phyloP scores from a whole-genome alignment of 2,113 vertebrate species.

The Cricetomys ansorgei region DNA sequence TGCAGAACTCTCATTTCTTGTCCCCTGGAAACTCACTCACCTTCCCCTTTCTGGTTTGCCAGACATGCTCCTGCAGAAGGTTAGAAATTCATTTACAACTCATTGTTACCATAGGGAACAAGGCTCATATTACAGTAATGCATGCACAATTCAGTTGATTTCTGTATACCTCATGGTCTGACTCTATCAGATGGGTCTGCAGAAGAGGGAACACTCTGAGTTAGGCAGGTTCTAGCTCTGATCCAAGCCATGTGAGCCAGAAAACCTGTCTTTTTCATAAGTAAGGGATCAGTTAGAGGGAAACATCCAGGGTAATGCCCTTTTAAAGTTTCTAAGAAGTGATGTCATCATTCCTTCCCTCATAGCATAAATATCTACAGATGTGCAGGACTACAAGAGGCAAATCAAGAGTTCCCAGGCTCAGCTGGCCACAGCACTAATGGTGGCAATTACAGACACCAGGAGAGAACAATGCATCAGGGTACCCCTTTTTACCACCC shows the following conservation, averaged over 20 bases:
- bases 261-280: background rate
- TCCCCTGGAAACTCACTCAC: background rate
- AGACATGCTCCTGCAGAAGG: background rate
- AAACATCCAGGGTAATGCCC: background rate
- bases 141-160: background rate
- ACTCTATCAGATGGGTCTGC: background rate
- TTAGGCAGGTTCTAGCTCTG: background rate
- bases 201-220: background rate
- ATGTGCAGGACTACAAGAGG: background rate
- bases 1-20: background rate
- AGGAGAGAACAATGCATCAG: background rate
- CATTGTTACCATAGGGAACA: background rate
- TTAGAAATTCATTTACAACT: conserved; percentile 23
- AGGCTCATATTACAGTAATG: background rate
- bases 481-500: background rate
- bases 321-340: background rate
- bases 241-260: background rate
- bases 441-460: background rate
- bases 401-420: background rate
- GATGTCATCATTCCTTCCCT: background rate
- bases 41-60: background rate
- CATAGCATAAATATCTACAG: background rate
- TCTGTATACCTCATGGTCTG: background rate
- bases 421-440: background rate
- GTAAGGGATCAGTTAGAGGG: background rate